Evolutionary conservation across 2,888 invertebrate species (phyloP).

Genomic region (Tenodera sinensis): DNA sequence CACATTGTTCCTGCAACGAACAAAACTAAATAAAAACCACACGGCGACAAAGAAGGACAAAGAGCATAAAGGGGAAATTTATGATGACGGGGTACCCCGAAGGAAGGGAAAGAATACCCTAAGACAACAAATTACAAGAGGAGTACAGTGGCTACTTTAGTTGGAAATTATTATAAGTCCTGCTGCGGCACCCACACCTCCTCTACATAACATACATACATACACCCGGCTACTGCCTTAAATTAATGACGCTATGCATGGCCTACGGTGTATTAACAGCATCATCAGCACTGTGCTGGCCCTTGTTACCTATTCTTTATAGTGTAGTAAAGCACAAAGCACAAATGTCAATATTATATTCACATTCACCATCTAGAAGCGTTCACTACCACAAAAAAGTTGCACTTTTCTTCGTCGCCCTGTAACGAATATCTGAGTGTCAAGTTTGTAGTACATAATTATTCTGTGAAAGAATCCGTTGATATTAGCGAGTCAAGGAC

Average conservation of each 20-base stretch:
- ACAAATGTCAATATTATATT: too few species aligned
- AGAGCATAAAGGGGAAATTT: conserved; percentile 6
- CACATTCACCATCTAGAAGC: too few species aligned
- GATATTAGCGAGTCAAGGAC: too few species aligned
- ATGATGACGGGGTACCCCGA: background rate
- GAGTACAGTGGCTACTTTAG: background rate
- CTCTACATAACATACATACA: background rate
- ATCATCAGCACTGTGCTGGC: background rate
- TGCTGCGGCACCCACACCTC: background rate
- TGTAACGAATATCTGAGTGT: too few species aligned
- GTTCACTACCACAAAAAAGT: too few species aligned
- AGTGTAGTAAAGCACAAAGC: too few species aligned
- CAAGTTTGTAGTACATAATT: too few species aligned
- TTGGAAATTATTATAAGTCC: background rate
- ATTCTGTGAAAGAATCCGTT: too few species aligned
- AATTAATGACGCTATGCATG: background rate
- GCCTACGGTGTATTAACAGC: background rate
- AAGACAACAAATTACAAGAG: background rate
- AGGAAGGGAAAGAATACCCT: background rate
- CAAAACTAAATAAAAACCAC: conserved; percentile 11
- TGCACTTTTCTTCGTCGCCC: too few species aligned
- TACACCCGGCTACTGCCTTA: too few species aligned
- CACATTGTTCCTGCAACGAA: conserved; percentile 12
- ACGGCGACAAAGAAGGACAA: conserved; percentile 13
- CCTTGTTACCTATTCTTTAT: too few species aligned